phyloP scores from a whole-genome alignment of 2,113 vertebrate genomes.

The Rafetus swinhoei region DNA sequence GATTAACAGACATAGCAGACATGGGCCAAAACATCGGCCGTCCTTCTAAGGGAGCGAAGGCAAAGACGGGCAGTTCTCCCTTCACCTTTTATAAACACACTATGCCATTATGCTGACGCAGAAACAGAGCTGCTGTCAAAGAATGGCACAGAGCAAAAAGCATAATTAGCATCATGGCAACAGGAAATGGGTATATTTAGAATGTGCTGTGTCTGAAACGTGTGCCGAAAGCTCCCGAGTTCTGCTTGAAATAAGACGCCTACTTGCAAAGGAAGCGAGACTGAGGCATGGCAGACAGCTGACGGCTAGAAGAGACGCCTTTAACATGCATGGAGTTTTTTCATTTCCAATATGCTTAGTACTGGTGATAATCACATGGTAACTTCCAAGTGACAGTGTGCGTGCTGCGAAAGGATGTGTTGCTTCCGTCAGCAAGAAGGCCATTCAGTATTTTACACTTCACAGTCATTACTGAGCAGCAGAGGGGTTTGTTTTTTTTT shows the following conservation, averaged over 20 bases:
- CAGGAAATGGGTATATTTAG: not conserved
- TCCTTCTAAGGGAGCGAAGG: rapidly evolving
- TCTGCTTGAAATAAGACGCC: not conserved
- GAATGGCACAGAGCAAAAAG: rapidly evolving
- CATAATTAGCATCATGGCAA: rapidly evolving
- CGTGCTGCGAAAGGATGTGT: not conserved
- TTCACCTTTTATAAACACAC: rapidly evolving
- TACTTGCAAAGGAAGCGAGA: rapidly evolving
- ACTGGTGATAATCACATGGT: not conserved
- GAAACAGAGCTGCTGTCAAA: not conserved
- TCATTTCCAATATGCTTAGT: not conserved
- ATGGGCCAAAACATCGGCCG: rapidly evolving
- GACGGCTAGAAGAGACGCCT: not conserved
- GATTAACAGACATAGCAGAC: rapidly evolving
- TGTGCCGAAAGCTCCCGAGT: not conserved
- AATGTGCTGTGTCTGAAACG: not conserved
- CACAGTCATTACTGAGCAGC: not conserved
- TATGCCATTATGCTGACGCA: not conserved
- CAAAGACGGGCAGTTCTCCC: rapidly evolving
- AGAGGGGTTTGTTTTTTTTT: not conserved
- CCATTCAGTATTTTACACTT: not conserved
- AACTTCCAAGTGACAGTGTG: not conserved
- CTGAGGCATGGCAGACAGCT: not conserved
- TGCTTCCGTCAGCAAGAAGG: not conserved
- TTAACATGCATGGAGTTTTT: not conserved